Percentiles rank a stretch among this genome's conserved stretches.
These are phyloP conservation scores for Serinus canaria DNA, from an alignment of 2,113 vertebrate genomes.

Conservation along the genomic window DNA sequence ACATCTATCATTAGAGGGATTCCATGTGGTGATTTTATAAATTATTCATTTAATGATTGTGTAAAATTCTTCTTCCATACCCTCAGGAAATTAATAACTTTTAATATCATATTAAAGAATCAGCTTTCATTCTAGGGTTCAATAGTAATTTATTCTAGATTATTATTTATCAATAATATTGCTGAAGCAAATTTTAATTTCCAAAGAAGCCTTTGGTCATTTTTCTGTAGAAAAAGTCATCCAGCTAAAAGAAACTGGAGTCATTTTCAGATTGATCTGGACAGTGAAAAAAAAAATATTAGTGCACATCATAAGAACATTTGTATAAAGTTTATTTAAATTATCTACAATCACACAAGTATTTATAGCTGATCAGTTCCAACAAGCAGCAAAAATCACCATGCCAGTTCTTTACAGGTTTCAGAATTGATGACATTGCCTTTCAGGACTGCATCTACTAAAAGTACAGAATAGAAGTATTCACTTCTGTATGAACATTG, in stretches of 20 bases:
- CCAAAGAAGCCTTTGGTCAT: not conserved
- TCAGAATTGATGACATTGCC: not conserved
- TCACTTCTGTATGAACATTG: not conserved
- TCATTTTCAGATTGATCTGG: not conserved
- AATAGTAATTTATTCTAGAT: not conserved
- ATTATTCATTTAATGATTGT: not conserved
- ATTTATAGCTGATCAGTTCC: not conserved
- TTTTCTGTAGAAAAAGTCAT: not conserved
- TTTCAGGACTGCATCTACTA: not conserved
- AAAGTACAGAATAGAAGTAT: not conserved
- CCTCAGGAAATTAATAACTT: not conserved
- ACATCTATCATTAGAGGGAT: not conserved
- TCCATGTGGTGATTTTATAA: not conserved
- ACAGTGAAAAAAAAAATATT: not conserved
- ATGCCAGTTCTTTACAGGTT: not conserved
- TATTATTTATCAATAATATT: slow-evolving; percentile 12
- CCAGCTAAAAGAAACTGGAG: not conserved
- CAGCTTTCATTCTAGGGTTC: not conserved
- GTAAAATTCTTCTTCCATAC: not conserved
- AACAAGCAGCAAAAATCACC: not conserved
- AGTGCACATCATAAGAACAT: not conserved
- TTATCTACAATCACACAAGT: not conserved
- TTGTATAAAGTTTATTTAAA: slow-evolving; percentile 1
- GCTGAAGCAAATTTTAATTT: not conserved
- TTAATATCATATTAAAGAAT: not conserved